Percentiles rank a stretch among this genome's conserved stretches.
Evolutionary conservation across 2,888 invertebrate genomes (phyloP).

Genomic region (Polyommatus iphigenia): DNA sequence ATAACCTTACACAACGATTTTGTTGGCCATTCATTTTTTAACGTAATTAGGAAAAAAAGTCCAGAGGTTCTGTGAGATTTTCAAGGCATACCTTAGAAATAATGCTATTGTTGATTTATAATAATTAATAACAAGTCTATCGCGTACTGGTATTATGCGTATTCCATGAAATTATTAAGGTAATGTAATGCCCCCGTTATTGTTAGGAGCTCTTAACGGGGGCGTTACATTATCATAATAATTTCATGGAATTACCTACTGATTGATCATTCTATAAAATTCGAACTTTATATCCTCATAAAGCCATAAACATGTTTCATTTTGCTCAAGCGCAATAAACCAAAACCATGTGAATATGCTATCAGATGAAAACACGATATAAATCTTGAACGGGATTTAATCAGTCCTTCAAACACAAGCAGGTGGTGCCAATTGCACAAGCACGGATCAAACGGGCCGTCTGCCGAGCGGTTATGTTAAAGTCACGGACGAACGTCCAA

Average conservation of each 20-base stretch:
- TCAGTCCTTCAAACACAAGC: slow-evolving; percentile 14
- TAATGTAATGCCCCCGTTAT: too few species aligned
- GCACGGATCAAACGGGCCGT: not conserved
- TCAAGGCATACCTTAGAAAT: not conserved
- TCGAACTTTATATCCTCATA: not conserved
- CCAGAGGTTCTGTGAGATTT: not conserved
- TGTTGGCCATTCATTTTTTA: not conserved
- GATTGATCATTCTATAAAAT: not conserved
- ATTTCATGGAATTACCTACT: not conserved
- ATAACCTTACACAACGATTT: slow-evolving; percentile 26
- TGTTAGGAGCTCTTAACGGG: too few species aligned
- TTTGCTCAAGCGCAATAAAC: slow-evolving; percentile 6
- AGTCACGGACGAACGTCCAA: slow-evolving; percentile 2
- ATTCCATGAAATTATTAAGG: too few species aligned
- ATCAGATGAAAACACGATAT: slow-evolving; percentile 3
- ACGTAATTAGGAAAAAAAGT: not conserved
- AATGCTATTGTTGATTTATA: not conserved
- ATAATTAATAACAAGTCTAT: not conserved
- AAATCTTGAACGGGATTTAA: slow-evolving; percentile 16
- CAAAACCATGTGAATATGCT: not conserved
- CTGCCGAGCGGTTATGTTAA: not conserved
- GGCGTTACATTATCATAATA: not conserved
- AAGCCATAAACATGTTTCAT: not conserved
- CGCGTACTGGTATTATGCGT: not conserved
- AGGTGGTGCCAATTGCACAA: slow-evolving; percentile 24